Conservation (phyloP, 2,888 invertebrate species). For the Calliopum simillimum region DNA sequence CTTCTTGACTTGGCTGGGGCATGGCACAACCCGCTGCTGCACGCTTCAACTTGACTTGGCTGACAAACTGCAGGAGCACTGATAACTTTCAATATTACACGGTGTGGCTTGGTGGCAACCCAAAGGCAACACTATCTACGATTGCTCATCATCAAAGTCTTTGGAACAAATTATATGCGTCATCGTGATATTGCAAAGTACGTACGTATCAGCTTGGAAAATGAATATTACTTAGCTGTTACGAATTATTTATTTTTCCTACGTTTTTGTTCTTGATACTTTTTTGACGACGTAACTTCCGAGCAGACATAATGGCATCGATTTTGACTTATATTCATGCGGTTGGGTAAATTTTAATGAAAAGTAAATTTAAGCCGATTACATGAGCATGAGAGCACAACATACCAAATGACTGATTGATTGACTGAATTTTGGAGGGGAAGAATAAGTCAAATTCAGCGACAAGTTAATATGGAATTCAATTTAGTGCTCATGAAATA, state of each 20-base stretch:
- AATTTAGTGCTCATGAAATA: too few relatives aligned
- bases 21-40: background rate
- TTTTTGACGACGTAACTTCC: conserved; percentile 2
- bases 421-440: too few relatives aligned
- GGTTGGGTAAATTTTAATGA: conserved; percentile 49
- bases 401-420: too few relatives aligned
- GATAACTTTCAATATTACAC: too few relatives aligned
- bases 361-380: conserved; percentile 51
- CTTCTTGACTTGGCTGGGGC: background rate
- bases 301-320: conserved; percentile 43
- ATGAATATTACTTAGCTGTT: background rate
- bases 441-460: too few relatives aligned
- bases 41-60: background rate
- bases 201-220: conserved; percentile 8
- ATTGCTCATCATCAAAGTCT: too few relatives aligned
- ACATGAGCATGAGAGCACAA: conserved; percentile 26
- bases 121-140: too few relatives aligned
- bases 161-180: too few relatives aligned
- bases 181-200: background rate
- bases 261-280: too few relatives aligned
- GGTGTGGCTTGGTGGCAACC: too few relatives aligned
- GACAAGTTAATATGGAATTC: too few relatives aligned
- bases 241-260: background rate
- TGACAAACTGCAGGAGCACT: too few relatives aligned
- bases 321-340: conserved; percentile 50